Evolutionary conservation across 2,888 invertebrate species (phyloP).

Genomic region (Melinaea marsaeus): DNA sequence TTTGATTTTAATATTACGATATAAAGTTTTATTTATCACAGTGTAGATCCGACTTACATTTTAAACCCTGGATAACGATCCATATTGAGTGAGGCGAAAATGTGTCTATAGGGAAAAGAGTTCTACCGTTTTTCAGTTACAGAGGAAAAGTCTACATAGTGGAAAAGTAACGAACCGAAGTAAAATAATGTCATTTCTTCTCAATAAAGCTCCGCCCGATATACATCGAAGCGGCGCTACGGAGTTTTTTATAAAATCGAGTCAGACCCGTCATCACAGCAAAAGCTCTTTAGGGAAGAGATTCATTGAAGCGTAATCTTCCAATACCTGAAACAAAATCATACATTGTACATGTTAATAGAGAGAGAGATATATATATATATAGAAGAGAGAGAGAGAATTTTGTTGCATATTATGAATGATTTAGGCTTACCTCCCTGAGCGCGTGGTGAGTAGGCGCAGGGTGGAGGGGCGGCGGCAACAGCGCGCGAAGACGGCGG

Average conservation of each 20-base stretch:
- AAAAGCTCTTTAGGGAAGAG: slow-evolving; percentile 87
- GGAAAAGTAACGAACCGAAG: no score
- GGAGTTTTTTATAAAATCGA: no score
- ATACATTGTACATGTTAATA: neutral
- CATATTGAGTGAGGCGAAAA: neutral
- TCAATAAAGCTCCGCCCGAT: no score
- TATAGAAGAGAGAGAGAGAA: no score
- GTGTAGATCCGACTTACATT: slow-evolving; percentile 13
- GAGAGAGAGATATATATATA: no score
- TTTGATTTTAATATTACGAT: slow-evolving; percentile 7
- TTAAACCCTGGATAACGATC: slow-evolving; percentile 23
- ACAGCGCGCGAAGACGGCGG: slow-evolving; percentile 79
- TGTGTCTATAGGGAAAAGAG: neutral
- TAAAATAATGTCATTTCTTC: no score
- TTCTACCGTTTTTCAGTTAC: neutral
- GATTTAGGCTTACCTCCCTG: slow-evolving; percentile 69
- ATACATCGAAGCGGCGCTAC: no score
- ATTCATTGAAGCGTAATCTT: slow-evolving; percentile 89
- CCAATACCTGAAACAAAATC: slow-evolving; percentile 79
- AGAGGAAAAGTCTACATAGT: no score
- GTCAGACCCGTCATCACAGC: slow-evolving; percentile 59
- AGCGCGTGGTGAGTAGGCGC: slow-evolving; percentile 79
- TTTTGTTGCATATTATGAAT: no score
- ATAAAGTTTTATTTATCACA: slow-evolving; percentile 26
- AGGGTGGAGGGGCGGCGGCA: slow-evolving; percentile 77